phyloP scores from a whole-genome alignment of 2,113 vertebrate species.

The Seriola dumerili region DNA sequence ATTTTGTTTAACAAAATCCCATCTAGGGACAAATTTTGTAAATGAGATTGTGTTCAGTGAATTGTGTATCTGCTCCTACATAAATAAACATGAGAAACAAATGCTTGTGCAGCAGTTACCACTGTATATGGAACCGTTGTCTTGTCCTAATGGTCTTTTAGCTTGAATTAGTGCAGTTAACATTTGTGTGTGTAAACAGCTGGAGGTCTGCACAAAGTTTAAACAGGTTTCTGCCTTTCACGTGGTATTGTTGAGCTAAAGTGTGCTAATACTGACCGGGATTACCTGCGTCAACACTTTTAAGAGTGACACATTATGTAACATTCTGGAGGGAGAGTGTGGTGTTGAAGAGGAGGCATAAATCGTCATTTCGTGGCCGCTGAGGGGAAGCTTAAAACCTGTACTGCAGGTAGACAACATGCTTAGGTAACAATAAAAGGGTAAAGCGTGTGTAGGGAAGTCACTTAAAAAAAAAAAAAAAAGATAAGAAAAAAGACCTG shows the following conservation, averaged over 20 bases:
- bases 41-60: not conserved
- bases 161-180: not conserved
- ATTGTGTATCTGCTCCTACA: not conserved
- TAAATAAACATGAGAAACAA: slow-evolving; percentile 22
- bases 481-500: too few relatives aligned
- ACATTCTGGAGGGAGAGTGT: not conserved
- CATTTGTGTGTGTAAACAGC: slow-evolving; percentile 40
- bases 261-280: not conserved
- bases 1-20: not conserved
- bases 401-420: not conserved
- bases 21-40: not conserved
- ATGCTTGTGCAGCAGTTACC: not conserved
- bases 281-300: not conserved
- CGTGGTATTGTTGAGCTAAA: not conserved
- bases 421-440: not conserved
- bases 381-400: slow-evolving; percentile 7
- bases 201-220: slow-evolving; percentile 12
- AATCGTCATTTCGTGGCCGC: not conserved
- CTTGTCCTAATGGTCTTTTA: not conserved
- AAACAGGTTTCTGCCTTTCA: slow-evolving; percentile 28
- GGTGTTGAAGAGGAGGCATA: not conserved
- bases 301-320: too few relatives aligned
- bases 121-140: not conserved
- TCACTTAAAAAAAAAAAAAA: too few relatives aligned
- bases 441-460: not conserved